Evolutionary conservation across 2,113 vertebrate genomes (phyloP), one percentile per base, ranked within the genome.

Genomic region (Emydura subglobosa): DNA sequence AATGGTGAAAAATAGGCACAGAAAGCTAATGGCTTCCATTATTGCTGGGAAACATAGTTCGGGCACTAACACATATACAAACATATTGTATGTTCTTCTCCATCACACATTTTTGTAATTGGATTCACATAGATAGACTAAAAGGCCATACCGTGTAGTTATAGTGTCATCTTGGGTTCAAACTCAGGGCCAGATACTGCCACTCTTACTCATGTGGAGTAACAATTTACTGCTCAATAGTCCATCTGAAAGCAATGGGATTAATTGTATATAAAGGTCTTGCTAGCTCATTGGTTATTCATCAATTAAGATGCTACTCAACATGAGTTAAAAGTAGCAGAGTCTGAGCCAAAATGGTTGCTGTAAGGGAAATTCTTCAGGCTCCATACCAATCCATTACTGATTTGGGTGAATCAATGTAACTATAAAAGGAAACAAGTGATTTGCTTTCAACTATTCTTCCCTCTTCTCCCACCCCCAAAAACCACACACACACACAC

Each of bases 361-460:
- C 2, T 44, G 0, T 1, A 31, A n/a, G 5, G 2, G 51, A 65
- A 65, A 65, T 65, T 34, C 31, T 65, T 29, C 59, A 65, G 59
- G 59, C 31, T 65, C 31, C 34, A 29, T 34, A 13, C 59, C 59
- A 65, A 34, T 13, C 12, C 59, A 65, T 17, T 65, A 65, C 31
- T 65, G 14, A 65, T 65, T 17, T 34, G 29, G 13, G 59, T 65
- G 59, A 65, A 65, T 31, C 31, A 34, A 14, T 34, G 6, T 13
- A 34, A 65, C 7, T 29, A 34, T 31, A 34, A 61, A 65, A 65
- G 6, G 59, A 65, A 14, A 65, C 31, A 65, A 65, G 31, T 65
- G 59, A 65, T 65, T 65, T 65, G 31, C 59, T 65, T 65, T 65
- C 29, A 34, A 65, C 31, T 65, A 14, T 65, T 65, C 31, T 65